phyloP scores from a whole-genome alignment of 2,113 vertebrate genomes.

The Antechinus flavipes region DNA sequence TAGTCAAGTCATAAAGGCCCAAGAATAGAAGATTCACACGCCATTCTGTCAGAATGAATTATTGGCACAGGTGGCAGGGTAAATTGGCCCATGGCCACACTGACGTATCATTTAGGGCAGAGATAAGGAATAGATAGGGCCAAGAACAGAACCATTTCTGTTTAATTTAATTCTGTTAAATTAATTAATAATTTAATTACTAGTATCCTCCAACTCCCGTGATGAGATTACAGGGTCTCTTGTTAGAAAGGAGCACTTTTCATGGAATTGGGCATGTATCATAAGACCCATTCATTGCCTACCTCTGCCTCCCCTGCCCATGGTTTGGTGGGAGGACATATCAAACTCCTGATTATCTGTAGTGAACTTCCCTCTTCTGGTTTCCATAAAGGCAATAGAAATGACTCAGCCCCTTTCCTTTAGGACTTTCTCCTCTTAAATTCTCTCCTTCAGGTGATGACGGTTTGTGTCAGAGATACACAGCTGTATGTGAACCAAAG shows the following conservation, averaged over 20 bases:
- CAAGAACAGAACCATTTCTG: not conserved
- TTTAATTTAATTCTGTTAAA: not conserved
- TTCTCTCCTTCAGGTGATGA: too few species aligned
- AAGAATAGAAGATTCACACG: not conserved
- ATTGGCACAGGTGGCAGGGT: not conserved
- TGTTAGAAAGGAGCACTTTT: not conserved
- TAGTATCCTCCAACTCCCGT: not conserved
- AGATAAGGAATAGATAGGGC: not conserved
- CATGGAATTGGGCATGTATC: not conserved
- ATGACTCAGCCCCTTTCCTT: too few species aligned
- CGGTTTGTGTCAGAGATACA: too few species aligned
- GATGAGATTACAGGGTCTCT: not conserved
- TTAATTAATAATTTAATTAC: too few species aligned
- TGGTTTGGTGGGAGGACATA: too few species aligned
- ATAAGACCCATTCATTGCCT: not conserved
- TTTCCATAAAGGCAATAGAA: too few species aligned
- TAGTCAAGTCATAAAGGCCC: not conserved
- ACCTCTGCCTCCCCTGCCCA: too few species aligned
- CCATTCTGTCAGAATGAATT: not conserved
- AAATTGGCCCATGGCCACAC: not conserved
- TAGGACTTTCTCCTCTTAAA: too few species aligned
- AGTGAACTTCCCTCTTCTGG: too few species aligned
- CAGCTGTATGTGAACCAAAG: too few species aligned
- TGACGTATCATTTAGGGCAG: not conserved
- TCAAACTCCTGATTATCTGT: too few species aligned